Evolutionary conservation across 2,888 invertebrate species (phyloP).

Genomic region (Doris montereyensis): DNA sequence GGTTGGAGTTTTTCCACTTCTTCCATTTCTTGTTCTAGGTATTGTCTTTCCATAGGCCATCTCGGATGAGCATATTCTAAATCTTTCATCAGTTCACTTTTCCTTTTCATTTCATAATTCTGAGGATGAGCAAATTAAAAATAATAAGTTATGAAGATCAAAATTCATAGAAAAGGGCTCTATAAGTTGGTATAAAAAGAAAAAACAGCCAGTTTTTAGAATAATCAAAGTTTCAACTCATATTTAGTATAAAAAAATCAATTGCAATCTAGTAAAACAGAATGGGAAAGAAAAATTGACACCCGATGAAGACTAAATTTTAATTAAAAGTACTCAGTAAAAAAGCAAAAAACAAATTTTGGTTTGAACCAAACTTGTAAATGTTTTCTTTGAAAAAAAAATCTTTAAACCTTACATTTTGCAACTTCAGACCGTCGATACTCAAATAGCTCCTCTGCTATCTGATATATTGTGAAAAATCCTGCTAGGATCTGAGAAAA

Average conservation of each 20-base stretch:
- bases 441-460: slow-evolving; percentile 67
- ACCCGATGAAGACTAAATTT: no score
- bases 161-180: no score
- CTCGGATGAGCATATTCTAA: slow-evolving; percentile 65
- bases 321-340: no score
- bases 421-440: slow-evolving; percentile 55
- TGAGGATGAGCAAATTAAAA: slow-evolving; percentile 27
- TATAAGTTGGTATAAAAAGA: no score
- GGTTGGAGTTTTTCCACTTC: slow-evolving; percentile 58
- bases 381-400: no score
- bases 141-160: not conserved
- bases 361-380: no score
- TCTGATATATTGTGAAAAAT: slow-evolving; percentile 64
- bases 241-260: no score
- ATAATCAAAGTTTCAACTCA: no score
- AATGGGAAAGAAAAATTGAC: no score
- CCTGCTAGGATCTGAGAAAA: slow-evolving; percentile 61
- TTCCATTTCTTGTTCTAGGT: slow-evolving; percentile 57
- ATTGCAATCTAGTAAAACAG: no score
- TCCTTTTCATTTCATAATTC: slow-evolving; percentile 54
- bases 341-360: no score
- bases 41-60: slow-evolving; percentile 69
- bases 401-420: slow-evolving; percentile 63
- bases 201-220: no score
- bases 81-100: slow-evolving; percentile 61